Conservation (phyloP, 2,797 vertebrate genomes). For the Todus mexicanus region DNA sequence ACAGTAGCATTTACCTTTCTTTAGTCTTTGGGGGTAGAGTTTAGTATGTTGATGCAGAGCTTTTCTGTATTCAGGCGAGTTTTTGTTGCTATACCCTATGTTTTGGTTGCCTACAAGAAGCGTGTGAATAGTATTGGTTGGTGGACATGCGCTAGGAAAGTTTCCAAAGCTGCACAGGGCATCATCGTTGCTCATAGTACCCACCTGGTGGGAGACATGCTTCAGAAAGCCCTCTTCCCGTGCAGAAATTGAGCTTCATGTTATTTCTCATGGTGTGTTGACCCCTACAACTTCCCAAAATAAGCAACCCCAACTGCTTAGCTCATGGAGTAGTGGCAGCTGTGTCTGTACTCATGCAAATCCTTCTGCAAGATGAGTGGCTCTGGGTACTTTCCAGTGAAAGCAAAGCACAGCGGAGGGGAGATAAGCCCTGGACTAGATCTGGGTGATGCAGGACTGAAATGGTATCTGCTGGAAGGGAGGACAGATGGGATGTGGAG, state of each 20-base stretch:
- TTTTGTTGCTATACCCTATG: not conserved
- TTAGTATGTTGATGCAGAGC: not conserved
- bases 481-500: not conserved
- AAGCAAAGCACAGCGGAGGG: not conserved
- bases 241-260: not conserved
- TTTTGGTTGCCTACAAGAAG: not conserved
- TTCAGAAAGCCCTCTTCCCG: not conserved
- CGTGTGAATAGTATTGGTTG: not conserved
- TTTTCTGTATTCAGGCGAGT: not conserved
- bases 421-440: not conserved
- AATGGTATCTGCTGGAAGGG: not conserved
- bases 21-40: not conserved
- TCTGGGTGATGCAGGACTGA: not conserved
- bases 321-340: not conserved
- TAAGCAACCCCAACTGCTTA: not conserved
- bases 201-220: not conserved
- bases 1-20: not conserved
- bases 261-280: not conserved
- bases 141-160: not conserved
- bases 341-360: not conserved
- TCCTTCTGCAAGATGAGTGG: not conserved
- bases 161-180: not conserved
- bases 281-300: not conserved
- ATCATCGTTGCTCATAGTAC: not conserved
- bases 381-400: not conserved